Evolutionary conservation across 2,113 vertebrate species (phyloP).

Genomic region (Apteryx mantelli): DNA sequence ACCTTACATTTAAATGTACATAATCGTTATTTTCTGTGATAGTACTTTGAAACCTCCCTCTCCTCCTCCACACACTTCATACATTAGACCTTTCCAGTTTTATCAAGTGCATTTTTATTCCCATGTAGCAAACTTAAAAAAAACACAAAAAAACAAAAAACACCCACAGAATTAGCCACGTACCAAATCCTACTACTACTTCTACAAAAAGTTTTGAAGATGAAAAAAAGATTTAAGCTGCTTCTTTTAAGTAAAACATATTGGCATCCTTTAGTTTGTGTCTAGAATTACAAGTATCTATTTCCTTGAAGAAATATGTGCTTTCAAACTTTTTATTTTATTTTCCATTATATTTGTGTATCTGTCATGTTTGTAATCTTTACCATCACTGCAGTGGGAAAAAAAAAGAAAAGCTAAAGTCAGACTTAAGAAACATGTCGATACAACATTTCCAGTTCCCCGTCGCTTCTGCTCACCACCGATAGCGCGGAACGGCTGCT

Average conservation of each 20-base stretch:
- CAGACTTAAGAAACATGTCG: background rate
- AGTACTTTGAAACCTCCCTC: background rate
- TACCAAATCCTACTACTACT: background rate
- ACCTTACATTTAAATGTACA: background rate
- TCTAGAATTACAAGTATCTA: background rate
- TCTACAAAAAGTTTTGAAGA: background rate
- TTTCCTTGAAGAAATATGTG: background rate
- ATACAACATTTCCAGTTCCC: background rate
- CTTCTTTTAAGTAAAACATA: constrained; percentile 12
- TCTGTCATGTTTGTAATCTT: background rate
- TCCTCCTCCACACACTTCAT: background rate
- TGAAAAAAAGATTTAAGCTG: constrained; percentile 8
- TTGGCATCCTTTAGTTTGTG: background rate
- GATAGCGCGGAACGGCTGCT: background rate
- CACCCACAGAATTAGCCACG: background rate
- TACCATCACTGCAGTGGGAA: background rate
- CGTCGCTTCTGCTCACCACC: background rate
- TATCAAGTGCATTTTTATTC: background rate
- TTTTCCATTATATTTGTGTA: background rate
- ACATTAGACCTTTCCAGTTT: background rate
- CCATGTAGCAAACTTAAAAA: background rate
- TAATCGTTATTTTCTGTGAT: background rate
- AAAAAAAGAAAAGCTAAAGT: background rate
- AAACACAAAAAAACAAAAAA: no score
- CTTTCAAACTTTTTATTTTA: background rate